These are phyloP conservation scores for Diarsia dahlii DNA, from an alignment of 2,888 invertebrate species.

Conservation along the genomic window DNA sequence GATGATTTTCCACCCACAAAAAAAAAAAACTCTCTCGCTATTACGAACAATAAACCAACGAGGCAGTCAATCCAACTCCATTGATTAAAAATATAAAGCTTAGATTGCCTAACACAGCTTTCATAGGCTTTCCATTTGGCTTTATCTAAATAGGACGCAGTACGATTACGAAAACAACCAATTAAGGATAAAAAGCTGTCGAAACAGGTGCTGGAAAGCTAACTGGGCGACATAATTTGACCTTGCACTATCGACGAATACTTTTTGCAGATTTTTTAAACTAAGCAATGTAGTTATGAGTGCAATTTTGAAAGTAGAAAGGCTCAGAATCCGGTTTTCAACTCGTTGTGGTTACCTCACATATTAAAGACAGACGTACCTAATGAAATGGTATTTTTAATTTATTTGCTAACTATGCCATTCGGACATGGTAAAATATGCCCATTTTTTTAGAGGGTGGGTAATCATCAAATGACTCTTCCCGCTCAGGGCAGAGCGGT, in stretches of 20 bases:
- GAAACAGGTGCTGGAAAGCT: slow-evolving; percentile 23
- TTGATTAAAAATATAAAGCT: slow-evolving; percentile 1
- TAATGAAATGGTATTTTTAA: no score
- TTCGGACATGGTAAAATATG: no score
- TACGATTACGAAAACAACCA: slow-evolving; percentile 27
- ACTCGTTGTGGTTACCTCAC: not conserved
- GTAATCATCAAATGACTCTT: no score
- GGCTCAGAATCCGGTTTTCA: not conserved
- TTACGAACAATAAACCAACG: not conserved
- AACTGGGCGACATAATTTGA: slow-evolving; percentile 32
- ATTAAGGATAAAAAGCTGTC: slow-evolving; percentile 39
- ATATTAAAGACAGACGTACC: no score
- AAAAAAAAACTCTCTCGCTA: no score
- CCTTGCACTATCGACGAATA: slow-evolving; percentile 15
- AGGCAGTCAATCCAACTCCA: slow-evolving; percentile 7
- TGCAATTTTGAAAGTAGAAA: not conserved
- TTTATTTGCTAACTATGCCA: no score
- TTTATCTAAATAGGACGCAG: slow-evolving; percentile 48
- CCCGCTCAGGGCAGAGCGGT: no score
- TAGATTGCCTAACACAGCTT: slow-evolving; percentile 10
- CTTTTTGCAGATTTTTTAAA: slow-evolving; percentile 5
- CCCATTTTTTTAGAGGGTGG: no score
- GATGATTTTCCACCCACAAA: no score
- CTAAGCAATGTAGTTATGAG: not conserved
- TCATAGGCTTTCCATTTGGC: slow-evolving; percentile 2